Conservation (phyloP, 2,113 vertebrate genomes). For the Ailuropoda melanoleuca region DNA sequence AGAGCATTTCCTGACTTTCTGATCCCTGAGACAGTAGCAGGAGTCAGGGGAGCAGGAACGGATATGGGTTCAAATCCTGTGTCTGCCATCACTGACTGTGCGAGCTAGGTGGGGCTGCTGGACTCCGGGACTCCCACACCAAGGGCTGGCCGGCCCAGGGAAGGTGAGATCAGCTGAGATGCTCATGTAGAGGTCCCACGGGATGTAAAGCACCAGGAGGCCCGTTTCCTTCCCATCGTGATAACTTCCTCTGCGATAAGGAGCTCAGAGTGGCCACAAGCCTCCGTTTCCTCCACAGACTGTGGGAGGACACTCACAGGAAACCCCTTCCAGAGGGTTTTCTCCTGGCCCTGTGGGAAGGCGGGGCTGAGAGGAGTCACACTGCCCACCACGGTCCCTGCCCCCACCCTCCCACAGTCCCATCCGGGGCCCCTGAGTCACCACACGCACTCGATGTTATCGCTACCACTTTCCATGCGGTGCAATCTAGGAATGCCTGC, state of each 20-base stretch:
- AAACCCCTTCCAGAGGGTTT: slow-evolving; percentile 49
- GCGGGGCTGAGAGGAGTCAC: background rate
- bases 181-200: background rate
- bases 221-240: background rate
- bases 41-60: background rate
- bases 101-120: background rate
- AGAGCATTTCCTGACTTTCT: slow-evolving; percentile 13
- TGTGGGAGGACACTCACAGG: background rate
- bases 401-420: background rate
- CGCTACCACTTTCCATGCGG: slow-evolving; percentile 30
- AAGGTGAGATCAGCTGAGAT: background rate
- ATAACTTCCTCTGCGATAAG: slow-evolving; percentile 39
- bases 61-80: background rate
- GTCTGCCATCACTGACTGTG: background rate
- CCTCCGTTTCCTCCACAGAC: background rate
- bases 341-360: background rate
- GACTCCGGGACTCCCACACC: background rate
- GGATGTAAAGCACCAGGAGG: background rate
- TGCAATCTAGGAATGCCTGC: slow-evolving; percentile 75
- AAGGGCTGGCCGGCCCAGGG: background rate
- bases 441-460: background rate
- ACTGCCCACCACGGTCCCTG: background rate
- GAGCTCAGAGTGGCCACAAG: background rate
- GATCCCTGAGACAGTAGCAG: background rate
- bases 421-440: slow-evolving; percentile 59